Evolutionary conservation across 2,113 vertebrate species (phyloP).

Genomic region (Ariopsis seemanni): DNA sequence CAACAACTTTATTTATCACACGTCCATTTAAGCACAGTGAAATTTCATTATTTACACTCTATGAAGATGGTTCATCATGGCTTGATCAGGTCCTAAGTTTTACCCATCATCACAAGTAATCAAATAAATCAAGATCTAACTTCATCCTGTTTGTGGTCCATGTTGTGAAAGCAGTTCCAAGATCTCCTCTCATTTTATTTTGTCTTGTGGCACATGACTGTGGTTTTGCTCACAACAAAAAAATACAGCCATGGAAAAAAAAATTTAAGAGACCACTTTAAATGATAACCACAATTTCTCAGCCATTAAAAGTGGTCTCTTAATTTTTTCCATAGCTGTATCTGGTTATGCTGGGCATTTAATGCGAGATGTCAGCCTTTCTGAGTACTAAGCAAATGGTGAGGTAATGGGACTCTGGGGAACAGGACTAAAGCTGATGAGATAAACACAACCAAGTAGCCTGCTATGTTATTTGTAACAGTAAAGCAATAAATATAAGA

Average conservation of each 20-base stretch:
- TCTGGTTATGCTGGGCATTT: not conserved
- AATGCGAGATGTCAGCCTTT: not conserved
- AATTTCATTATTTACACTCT: not conserved
- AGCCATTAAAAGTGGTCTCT: no score
- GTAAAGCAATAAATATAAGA: not conserved
- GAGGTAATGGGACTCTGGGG: not conserved
- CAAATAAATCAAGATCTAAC: not conserved
- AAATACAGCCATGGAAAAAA: no score
- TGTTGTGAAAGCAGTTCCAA: not conserved
- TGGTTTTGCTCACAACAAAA: not conserved
- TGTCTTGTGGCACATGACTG: not conserved
- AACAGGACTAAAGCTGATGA: constrained; percentile 1
- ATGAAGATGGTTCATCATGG: not conserved
- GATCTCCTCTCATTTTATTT: not conserved
- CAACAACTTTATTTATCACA: no score
- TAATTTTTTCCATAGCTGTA: no score
- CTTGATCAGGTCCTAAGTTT: not conserved
- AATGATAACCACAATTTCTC: no score
- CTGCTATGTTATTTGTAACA: not conserved
- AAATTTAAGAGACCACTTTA: no score
- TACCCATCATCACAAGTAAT: no score
- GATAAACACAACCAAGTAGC: not conserved
- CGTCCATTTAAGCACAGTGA: no score
- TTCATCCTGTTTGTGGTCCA: not conserved
- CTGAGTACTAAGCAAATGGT: not conserved